Evolutionary conservation across 2,888 invertebrate genomes (phyloP).

Genomic region (Piscicola geometra): DNA sequence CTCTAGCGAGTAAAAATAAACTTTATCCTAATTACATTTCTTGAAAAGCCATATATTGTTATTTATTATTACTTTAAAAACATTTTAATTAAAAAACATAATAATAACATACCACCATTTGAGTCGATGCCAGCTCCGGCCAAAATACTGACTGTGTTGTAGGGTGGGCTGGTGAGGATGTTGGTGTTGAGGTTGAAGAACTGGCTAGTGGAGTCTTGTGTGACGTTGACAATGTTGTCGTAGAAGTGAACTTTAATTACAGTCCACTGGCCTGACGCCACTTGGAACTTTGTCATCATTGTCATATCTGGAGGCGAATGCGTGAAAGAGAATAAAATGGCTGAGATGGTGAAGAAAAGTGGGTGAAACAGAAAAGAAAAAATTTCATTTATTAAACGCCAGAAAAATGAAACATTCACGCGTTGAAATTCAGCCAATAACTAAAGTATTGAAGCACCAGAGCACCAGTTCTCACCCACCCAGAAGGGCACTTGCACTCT

Average conservation of each 20-base stretch:
- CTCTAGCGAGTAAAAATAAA: background rate
- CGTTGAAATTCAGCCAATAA: too few species aligned
- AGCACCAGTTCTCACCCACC: too few species aligned
- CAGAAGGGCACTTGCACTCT: too few species aligned
- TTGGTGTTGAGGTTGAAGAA: background rate
- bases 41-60: too few species aligned
- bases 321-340: too few species aligned
- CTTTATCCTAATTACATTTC: too few species aligned
- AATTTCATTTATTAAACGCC: too few species aligned
- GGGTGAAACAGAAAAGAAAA: too few species aligned
- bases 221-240: background rate
- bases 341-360: background rate
- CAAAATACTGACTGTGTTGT: background rate
- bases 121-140: background rate
- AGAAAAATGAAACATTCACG: too few species aligned
- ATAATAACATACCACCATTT: background rate
- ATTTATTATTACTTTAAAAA: too few species aligned
- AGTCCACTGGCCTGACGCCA: background rate
- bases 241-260: background rate
- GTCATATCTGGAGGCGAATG: background rate
- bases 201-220: background rate
- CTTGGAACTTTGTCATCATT: background rate
- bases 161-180: background rate
- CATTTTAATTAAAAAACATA: too few species aligned
- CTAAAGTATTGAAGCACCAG: too few species aligned